These are phyloP conservation scores for Philereme vetulata DNA, from an alignment of 2,888 invertebrate species.

Conservation along the genomic window DNA sequence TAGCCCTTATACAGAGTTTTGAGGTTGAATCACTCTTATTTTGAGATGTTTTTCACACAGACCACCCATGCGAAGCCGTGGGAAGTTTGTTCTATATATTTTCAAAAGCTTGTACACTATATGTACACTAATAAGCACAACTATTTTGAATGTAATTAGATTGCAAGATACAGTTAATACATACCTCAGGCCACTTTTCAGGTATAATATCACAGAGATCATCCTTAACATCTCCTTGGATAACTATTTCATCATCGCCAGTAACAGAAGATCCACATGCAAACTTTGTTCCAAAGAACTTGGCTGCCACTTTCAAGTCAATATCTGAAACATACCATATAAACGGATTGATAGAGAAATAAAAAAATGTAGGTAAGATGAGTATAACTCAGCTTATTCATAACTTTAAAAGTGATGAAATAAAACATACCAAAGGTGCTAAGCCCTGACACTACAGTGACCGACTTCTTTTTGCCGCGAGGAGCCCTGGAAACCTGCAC, in stretches of 20 bases:
- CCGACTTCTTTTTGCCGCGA: conserved; percentile 99
- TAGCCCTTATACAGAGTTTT: too few relatives aligned
- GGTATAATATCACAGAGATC: conserved; percentile 98
- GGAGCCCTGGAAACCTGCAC: conserved; percentile 94
- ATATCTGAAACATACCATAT: conserved; percentile 87
- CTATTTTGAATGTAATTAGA: too few relatives aligned
- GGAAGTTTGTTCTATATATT: too few relatives aligned
- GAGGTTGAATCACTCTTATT: too few relatives aligned
- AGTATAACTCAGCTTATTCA: not conserved
- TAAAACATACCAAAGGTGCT: conserved; percentile 91
- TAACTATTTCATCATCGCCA: conserved; percentile 99
- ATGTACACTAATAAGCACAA: too few relatives aligned
- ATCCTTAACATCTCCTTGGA: conserved; percentile 99
- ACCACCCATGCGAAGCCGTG: too few relatives aligned
- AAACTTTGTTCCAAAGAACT: conserved; percentile 98
- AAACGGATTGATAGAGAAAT: not conserved
- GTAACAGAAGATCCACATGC: conserved; percentile 99
- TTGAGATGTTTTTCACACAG: too few relatives aligned
- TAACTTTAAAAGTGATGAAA: not conserved
- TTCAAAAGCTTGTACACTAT: too few relatives aligned
- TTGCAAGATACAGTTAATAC: too few relatives aligned
- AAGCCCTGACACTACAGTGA: conserved; percentile 98
- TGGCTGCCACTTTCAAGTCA: conserved; percentile 98
- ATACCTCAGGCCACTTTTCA: conserved; percentile 98
- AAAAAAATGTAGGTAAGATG: not conserved